Evolutionary conservation across 2,797 vertebrate genomes (phyloP), one percentile per base, ranked within the genome.

Genomic region (Myotis vivesi): DNA sequence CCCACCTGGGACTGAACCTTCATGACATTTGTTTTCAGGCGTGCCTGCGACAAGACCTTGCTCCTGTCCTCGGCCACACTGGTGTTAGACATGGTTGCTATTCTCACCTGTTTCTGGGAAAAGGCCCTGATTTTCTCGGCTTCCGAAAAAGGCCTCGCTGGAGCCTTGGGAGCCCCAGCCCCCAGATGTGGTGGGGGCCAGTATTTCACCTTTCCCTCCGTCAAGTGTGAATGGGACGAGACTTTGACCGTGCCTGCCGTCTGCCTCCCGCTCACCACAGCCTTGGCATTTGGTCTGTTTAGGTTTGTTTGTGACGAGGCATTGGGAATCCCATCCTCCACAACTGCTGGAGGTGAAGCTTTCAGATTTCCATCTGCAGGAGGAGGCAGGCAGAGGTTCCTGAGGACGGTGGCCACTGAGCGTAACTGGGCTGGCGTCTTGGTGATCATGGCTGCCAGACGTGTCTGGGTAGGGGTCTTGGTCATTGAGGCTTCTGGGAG

Each of bases 371-470:
- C 25, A 0, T n/a, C 19, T 2, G 8, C 25, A 0, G 87, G 44
- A 19, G 87, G 68, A 0, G 62, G 5, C 25, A 33, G 53, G 57
- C 92, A 82, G 1, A 96, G 85, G 0, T 84, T 90, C 82, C 30
- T 92, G 86, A 97, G 59, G 41, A 71, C 41, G 1, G 93, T 23
- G 0, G 95, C 87, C 17, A 95, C n/a, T 0, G 90, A 94, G 19
- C 96, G 92, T 38, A 95, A 62, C 41, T 93, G 96, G 36, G 92
- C 92, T 0, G 94, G 96, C 0, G 95, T 96, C 87, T 92, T 97
- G 64, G 38, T 90, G 30, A 95, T 72, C 73, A 90, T 57, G 36
- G 96, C 90, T 0, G 53, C 92, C 36, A 95, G 87, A 20, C 87
- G 94, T 0, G 59, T 68, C 81, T 95, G 95, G 6, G 92, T n/a